Percentiles rank a stretch among this genome's conserved stretches.
Conservation (phyloP, 2,113 vertebrate genomes). For the Mus pahari region DNA sequence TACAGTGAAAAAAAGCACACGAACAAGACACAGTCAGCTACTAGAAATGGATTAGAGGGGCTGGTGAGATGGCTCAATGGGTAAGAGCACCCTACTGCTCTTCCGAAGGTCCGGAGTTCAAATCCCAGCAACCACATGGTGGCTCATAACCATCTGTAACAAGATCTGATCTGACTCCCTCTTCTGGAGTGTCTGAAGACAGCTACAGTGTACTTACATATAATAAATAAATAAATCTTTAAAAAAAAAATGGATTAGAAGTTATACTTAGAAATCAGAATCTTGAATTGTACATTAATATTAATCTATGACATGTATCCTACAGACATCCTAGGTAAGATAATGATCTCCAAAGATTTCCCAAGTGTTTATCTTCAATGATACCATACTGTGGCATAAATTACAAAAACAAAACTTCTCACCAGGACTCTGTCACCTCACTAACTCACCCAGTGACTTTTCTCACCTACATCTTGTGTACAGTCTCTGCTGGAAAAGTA, state of each 20-base stretch:
- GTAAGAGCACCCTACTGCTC: no score
- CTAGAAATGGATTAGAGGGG: no score
- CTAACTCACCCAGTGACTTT: neutral
- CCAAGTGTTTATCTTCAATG: conserved; percentile 39
- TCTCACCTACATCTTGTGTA: neutral
- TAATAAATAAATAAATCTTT: no score
- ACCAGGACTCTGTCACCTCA: conserved; percentile 2
- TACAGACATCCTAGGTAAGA: neutral
- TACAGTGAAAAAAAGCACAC: conserved; percentile 54
- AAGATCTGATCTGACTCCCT: no score
- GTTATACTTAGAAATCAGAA: conserved; percentile 18
- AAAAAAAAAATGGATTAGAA: conserved; percentile 51
- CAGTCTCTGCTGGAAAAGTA: neutral
- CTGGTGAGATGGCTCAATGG: no score
- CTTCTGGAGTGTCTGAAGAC: no score
- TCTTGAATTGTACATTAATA: conserved; percentile 31
- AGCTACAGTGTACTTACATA: no score
- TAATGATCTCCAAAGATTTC: neutral
- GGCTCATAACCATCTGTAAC: no score
- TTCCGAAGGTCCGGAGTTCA: no score
- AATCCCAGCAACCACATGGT: no score
- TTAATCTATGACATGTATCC: conserved; percentile 24
- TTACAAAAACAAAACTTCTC: neutral
- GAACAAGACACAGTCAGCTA: neutral
- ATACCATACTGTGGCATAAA: neutral